These are phyloP conservation scores for Kryptolebias ocellatus DNA, from an alignment of 2,797 vertebrate genomes.

Conservation along the genomic window DNA sequence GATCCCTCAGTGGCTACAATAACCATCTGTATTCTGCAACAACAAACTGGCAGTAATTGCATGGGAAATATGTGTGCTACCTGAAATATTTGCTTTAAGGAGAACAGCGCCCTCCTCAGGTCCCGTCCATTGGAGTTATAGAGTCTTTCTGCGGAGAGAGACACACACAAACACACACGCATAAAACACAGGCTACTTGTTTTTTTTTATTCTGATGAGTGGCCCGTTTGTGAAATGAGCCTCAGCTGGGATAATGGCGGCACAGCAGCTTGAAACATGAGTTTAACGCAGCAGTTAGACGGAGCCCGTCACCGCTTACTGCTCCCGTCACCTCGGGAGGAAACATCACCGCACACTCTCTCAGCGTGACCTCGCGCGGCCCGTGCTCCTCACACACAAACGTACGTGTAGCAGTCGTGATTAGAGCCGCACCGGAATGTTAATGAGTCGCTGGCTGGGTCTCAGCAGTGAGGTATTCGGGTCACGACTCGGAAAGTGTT, in stretches of 20 bases:
- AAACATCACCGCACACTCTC: slow-evolving; percentile 48
- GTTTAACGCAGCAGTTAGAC: neutral
- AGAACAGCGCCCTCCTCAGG: slow-evolving; percentile 94
- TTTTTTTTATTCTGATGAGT: slow-evolving; percentile 26
- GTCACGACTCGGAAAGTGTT: slow-evolving; percentile 71
- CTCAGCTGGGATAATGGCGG: slow-evolving; percentile 45
- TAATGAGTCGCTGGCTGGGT: slow-evolving; percentile 72
- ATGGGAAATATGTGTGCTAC: slow-evolving; percentile 72
- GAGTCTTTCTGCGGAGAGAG: slow-evolving; percentile 86
- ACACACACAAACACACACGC: slow-evolving; percentile 21
- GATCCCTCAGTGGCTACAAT: slow-evolving; percentile 55
- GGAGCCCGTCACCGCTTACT: slow-evolving; percentile 28
- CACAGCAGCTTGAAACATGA: slow-evolving; percentile 16
- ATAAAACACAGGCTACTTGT: neutral
- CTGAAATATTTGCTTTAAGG: slow-evolving; percentile 98
- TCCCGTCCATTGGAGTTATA: slow-evolving; percentile 94
- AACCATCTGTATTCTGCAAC: slow-evolving; percentile 50
- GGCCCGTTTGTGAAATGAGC: slow-evolving; percentile 32
- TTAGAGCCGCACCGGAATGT: slow-evolving; percentile 76
- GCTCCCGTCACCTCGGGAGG: slow-evolving; percentile 49
- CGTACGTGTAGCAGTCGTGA: slow-evolving; percentile 45
- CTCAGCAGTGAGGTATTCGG: slow-evolving; percentile 75
- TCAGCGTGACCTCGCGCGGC: slow-evolving; percentile 29
- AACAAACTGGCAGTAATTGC: slow-evolving; percentile 56
- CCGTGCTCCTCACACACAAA: slow-evolving; percentile 19